Evolutionary conservation across 2,888 invertebrate genomes (phyloP).

Genomic region (Eupithecia exiguata): DNA sequence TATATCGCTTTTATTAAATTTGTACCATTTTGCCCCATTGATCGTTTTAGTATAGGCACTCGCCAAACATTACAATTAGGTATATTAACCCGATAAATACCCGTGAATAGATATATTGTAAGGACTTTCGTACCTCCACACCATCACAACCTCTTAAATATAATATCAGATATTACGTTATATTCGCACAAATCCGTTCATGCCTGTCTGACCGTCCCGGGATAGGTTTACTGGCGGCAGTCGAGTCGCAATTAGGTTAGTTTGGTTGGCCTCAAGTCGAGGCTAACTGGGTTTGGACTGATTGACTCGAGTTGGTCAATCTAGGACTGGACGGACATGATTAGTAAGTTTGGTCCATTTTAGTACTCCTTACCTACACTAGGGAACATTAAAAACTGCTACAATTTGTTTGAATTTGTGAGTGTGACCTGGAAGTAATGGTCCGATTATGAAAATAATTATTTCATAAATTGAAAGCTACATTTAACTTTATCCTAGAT

Average conservation of each 20-base stretch:
- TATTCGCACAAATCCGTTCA: background rate
- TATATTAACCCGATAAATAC: too few species aligned
- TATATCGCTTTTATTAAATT: too few species aligned
- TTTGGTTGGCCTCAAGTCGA: slow-evolving; percentile 10
- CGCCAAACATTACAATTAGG: too few species aligned
- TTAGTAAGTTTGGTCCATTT: background rate
- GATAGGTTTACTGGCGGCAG: background rate
- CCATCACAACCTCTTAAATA: background rate
- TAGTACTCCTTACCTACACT: background rate
- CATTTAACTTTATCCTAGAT: background rate
- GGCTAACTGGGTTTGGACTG: slow-evolving; percentile 9
- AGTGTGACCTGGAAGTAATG: background rate
- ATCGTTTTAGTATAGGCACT: too few species aligned
- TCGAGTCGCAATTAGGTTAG: slow-evolving; percentile 5
- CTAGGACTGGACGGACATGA: slow-evolving; percentile 4
- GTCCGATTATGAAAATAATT: background rate
- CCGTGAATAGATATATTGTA: too few species aligned
- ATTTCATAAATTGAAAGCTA: background rate
- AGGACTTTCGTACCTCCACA: too few species aligned
- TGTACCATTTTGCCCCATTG: too few species aligned
- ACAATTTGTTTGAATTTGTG: background rate
- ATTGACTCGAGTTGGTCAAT: slow-evolving; percentile 11
- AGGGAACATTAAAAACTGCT: background rate
- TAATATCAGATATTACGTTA: background rate
- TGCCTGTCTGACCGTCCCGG: background rate